A percentile compares a stretch with the other conserved stretches of the same genome.
These are phyloP conservation scores for Mimas tiliae DNA, from an alignment of 2,888 invertebrate genomes.

Conservation along the genomic window DNA sequence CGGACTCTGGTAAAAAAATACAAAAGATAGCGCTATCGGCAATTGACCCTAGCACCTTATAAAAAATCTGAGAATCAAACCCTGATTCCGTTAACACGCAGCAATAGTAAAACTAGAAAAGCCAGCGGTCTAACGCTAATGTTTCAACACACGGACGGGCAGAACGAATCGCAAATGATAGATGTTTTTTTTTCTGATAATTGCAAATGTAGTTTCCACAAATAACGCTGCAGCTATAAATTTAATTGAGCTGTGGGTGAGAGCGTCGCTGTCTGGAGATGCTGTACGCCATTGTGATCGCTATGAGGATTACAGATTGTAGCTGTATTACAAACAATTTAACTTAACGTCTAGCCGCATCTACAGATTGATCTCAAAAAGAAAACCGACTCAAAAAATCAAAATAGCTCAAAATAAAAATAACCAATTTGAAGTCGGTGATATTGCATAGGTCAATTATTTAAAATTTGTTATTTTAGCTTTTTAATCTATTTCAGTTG, in stretches of 20 bases:
- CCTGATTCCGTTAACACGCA: slow-evolving; percentile 6
- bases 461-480: no score
- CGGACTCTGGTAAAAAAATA: no score
- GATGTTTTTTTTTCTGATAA: slow-evolving; percentile 23
- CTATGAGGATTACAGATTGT: neutral
- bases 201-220: slow-evolving; percentile 25
- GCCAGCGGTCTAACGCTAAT: slow-evolving; percentile 18
- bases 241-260: slow-evolving; percentile 20
- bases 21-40: neutral
- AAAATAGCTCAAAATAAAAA: no score
- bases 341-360: no score
- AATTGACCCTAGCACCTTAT: neutral
- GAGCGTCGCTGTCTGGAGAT: neutral
- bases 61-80: neutral
- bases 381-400: no score
- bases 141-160: slow-evolving; percentile 19
- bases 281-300: neutral
- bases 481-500: no score
- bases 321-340: neutral
- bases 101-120: slow-evolving; percentile 3
- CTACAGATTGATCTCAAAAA: no score
- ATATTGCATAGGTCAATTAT: no score
- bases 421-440: no score
- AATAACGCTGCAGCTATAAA: slow-evolving; percentile 22
- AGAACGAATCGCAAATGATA: slow-evolving; percentile 23